phyloP scores from a whole-genome alignment of 1,140 invertebrate genomes.

The Musca domestica region DNA sequence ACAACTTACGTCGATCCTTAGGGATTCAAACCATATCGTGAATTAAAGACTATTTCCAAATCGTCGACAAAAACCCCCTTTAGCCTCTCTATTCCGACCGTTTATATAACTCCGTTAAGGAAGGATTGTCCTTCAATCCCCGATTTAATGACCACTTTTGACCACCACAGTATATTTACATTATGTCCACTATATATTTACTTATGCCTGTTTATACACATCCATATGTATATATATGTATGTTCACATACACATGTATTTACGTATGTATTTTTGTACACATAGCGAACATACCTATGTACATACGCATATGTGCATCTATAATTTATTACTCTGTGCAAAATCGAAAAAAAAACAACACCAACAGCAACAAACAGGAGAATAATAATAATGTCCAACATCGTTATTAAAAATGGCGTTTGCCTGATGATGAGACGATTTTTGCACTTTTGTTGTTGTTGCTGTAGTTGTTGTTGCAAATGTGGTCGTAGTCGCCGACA shows the following conservation, averaged over 20 bases:
- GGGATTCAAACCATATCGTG: too few species aligned
- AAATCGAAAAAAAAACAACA: neutral
- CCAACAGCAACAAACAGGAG: neutral
- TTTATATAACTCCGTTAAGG: too few species aligned
- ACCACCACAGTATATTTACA: too few species aligned
- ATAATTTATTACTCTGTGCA: constrained; percentile 20
- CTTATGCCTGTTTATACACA: neutral
- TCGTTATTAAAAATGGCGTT: constrained; percentile 21
- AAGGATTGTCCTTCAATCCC: too few species aligned
- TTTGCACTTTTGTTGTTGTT: neutral
- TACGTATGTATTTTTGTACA: neutral
- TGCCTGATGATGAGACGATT: constrained; percentile 7
- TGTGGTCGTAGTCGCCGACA: constrained; percentile 13
- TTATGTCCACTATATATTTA: neutral
- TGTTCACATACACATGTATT: neutral
- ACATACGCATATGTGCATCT: constrained; percentile 13
- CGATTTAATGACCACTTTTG: too few species aligned
- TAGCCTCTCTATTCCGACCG: too few species aligned
- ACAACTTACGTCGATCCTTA: too few species aligned
- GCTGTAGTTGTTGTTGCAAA: neutral
- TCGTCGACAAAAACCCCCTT: too few species aligned
- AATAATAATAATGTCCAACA: constrained; percentile 14
- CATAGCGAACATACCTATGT: too few species aligned
- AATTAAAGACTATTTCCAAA: too few species aligned
- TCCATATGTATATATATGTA: neutral